These are phyloP conservation scores for Acanthisitta chloris DNA, from an alignment of 2,113 vertebrate genomes.

Conservation along the genomic window DNA sequence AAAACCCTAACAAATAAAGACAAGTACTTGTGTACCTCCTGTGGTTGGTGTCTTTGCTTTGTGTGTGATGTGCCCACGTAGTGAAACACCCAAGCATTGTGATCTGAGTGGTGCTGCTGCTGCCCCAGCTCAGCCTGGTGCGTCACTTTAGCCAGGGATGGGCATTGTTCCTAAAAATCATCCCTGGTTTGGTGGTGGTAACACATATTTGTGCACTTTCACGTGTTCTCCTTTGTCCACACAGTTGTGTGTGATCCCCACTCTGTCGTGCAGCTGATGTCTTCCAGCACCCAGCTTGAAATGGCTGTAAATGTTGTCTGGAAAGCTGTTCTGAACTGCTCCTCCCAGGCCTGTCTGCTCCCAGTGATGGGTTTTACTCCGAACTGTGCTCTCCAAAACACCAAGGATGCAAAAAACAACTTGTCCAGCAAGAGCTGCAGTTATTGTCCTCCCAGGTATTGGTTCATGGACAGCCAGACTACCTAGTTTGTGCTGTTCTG, in stretches of 20 bases:
- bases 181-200: neutral
- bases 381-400: neutral
- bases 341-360: accelerated
- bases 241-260: accelerated
- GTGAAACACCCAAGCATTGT: neutral
- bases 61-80: accelerated
- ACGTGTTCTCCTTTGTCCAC: neutral
- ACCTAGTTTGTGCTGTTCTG: accelerated
- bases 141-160: accelerated
- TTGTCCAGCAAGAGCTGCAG: neutral
- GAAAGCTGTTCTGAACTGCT: neutral
- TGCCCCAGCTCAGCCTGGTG: neutral
- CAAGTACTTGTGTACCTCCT: neutral
- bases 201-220: neutral
- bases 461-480: neutral
- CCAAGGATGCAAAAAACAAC: neutral
- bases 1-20: slow-evolving; percentile 29
- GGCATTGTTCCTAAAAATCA: accelerated
- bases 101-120: neutral
- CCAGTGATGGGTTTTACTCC: neutral
- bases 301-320: accelerated
- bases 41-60: neutral
- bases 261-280: neutral
- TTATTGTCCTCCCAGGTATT: neutral
- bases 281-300: neutral